Evolutionary conservation across 2,888 invertebrate genomes (phyloP), one percentile per base, ranked within the genome.

Genomic region (Apocheima hispidaria): DNA sequence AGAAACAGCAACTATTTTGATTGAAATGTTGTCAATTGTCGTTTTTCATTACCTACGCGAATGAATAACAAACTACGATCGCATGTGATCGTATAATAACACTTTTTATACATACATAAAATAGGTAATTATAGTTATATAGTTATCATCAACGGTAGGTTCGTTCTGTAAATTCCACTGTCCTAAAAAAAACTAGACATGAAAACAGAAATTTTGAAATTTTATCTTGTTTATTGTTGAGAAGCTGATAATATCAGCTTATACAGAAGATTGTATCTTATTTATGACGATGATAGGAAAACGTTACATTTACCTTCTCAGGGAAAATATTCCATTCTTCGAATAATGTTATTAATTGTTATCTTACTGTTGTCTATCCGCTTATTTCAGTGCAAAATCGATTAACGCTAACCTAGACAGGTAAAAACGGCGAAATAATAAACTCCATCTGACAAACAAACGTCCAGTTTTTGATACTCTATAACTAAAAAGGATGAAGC

Each of bases 241-340:
- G 35, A 49, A 23, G 16, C 46, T 41, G 59, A 60, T 35, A 30
- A n/a, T n/a, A n/a, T n/a, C n/a, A n/a, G n/a, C n/a, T 30, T 10
- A 30, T 59, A 49, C 41, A 26, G 21, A 41, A 53, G 59, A 60
- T 60, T 60, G 43, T 20, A n/a, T 52, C 44, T 53, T 40, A 59
- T 59, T 48, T 59, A 53, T 28, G 53, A 53, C 59, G 20, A 41
- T 41, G 59, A 53, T 60, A 60, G 59, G 38, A 35, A 38, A 44
- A 46, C 14, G 30, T 58, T 14, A 35, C 58, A 52, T 28, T 44
- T 51, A 51, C 51, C 58, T 50, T 30, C 12, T 41, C 7, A 36
- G 20, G 46, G 35, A 53, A 59, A 59, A 52, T 38, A 44, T 52
- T 46, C 46, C 52, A 43, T 53, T 48, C 46, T 38, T 50, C 16